A percentile compares a stretch with the other conserved stretches of the same genome.
Evolutionary conservation across 37 sponge, comb jelly and placozoan species (phyloP).

Genomic region (Bolinopsis microptera): DNA sequence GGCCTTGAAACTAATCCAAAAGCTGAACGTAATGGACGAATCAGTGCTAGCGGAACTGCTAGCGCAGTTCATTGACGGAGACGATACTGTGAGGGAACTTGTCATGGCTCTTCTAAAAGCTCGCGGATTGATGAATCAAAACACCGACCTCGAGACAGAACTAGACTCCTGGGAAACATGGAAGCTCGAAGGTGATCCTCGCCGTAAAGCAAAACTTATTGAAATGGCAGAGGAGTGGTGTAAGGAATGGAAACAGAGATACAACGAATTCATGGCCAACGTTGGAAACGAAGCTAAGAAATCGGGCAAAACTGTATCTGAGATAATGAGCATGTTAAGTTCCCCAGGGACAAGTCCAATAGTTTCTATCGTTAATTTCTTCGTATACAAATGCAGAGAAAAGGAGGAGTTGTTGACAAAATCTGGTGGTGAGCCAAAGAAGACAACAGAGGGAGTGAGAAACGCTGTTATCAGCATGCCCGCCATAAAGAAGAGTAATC

Average conservation of each 20-base stretch:
- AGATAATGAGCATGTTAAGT: slow-evolving; percentile 62
- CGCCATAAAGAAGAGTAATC: slow-evolving; percentile 63
- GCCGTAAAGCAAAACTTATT: background rate
- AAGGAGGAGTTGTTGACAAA: slow-evolving; percentile 17
- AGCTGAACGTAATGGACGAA: slow-evolving; percentile 62
- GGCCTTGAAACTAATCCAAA: slow-evolving; percentile 50
- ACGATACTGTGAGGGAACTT: background rate
- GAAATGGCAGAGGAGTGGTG: slow-evolving; percentile 64
- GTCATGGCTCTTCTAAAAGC: slow-evolving; percentile 1
- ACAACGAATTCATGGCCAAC: slow-evolving; percentile 48
- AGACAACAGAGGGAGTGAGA: slow-evolving; percentile 22
- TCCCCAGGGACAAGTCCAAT: slow-evolving; percentile 56
- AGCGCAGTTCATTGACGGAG: slow-evolving; percentile 56
- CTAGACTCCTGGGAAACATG: slow-evolving; percentile 54
- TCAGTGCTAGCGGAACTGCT: slow-evolving; percentile 53
- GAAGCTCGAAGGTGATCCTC: slow-evolving; percentile 47
- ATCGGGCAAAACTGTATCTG: slow-evolving; percentile 59
- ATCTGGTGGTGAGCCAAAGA: background rate
- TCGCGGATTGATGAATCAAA: slow-evolving; percentile 29
- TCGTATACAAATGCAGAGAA: slow-evolving; percentile 49
- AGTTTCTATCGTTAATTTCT: slow-evolving; percentile 52
- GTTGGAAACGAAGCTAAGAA: slow-evolving; percentile 61
- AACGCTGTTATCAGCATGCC: slow-evolving; percentile 63
- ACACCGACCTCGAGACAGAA: background rate
- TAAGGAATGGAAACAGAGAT: slow-evolving; percentile 50